A percentile compares a stretch with the other conserved stretches of the same genome.
These are phyloP conservation scores for Rousettus madagascariensis DNA, from an alignment of 2,797 vertebrate species.

Conservation along the genomic window DNA sequence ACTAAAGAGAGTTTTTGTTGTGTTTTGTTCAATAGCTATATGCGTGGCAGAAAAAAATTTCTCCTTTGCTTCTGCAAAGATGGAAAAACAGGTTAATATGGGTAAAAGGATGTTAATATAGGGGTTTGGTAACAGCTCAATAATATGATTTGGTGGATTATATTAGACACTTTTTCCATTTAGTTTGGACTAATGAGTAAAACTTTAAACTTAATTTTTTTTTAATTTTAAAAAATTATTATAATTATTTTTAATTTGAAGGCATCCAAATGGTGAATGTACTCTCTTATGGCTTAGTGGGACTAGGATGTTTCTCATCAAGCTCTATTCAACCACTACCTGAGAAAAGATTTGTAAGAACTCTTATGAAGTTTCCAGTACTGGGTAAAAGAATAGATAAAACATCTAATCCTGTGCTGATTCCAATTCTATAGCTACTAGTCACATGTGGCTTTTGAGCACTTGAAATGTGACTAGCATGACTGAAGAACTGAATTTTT, in stretches of 20 bases:
- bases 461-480: neutral
- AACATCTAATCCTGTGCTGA: neutral
- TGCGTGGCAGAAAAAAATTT: neutral
- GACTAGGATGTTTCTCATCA: neutral
- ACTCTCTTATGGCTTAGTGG: neutral
- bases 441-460: neutral
- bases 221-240: neutral
- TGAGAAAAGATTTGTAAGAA: neutral
- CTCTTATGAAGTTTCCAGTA: neutral
- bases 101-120: neutral
- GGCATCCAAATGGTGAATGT: neutral
- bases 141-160: neutral
- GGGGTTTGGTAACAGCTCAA: neutral
- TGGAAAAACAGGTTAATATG: neutral
- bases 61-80: neutral
- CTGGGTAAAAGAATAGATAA: neutral
- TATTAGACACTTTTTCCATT: neutral
- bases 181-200: neutral
- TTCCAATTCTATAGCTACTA: neutral
- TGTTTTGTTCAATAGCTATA: neutral
- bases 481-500: neutral
- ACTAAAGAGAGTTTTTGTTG: neutral
- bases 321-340: neutral
- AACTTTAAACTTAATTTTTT: slow-evolving; percentile 1
- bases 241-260: neutral